Conservation (phyloP, 2,113 vertebrate genomes). For the Neotoma lepida region DNA sequence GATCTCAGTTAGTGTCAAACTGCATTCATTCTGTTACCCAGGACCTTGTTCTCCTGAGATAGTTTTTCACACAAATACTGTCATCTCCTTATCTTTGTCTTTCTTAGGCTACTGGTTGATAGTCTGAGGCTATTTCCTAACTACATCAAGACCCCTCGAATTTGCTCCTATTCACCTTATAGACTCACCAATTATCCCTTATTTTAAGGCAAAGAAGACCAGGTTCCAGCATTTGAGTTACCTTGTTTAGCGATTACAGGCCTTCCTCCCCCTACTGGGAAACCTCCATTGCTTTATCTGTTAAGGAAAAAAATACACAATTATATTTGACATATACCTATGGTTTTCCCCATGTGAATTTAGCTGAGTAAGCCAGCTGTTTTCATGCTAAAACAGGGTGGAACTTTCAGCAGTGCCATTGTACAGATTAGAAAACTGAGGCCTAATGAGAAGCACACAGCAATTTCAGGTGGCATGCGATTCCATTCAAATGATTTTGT, state of each 20-base stretch:
- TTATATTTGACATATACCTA: neutral
- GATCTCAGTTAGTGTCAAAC: neutral
- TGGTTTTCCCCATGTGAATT: neutral
- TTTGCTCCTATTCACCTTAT: neutral
- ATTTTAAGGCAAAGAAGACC: neutral
- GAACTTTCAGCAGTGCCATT: neutral
- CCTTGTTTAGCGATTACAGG: neutral
- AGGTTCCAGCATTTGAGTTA: neutral
- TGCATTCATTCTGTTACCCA: neutral
- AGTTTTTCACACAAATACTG: neutral
- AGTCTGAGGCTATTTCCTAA: neutral
- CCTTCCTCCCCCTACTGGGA: neutral
- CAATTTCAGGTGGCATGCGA: neutral
- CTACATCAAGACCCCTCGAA: neutral
- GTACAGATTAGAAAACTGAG: neutral
- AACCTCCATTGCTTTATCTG: neutral
- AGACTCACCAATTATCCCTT: neutral
- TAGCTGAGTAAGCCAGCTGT: neutral
- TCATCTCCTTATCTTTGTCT: neutral
- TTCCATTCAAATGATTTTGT: no score
- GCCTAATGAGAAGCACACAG: rapidly evolving
- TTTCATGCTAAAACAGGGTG: neutral
- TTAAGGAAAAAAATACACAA: neutral
- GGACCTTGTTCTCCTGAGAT: neutral
- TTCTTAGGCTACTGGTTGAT: neutral